Evolutionary conservation across 2,797 vertebrate genomes (phyloP).

Genomic region (Takifugu rubripes): DNA sequence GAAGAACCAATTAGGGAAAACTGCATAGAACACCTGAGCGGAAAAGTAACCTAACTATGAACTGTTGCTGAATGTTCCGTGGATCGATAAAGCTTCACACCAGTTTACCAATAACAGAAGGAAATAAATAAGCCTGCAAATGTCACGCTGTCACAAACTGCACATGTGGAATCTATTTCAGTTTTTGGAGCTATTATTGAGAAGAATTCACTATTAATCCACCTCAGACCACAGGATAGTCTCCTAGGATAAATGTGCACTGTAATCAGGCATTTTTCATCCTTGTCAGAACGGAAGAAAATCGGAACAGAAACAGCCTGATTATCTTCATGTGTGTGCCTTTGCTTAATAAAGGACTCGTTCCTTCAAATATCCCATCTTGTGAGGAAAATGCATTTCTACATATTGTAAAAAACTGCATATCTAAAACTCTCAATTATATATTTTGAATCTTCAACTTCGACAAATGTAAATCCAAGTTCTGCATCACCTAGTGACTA

Average conservation of each 20-base stretch:
- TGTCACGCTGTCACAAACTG: slow-evolving; percentile 2
- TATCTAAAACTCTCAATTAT: not conserved
- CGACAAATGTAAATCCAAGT: not conserved
- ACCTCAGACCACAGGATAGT: no score
- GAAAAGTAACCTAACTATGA: slow-evolving; percentile 17
- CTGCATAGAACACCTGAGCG: slow-evolving; percentile 4
- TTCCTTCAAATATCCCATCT: slow-evolving; percentile 17
- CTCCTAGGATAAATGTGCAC: no score
- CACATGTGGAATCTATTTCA: no score
- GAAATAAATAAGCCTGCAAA: slow-evolving; percentile 10
- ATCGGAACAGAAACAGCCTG: no score
- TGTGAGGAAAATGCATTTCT: slow-evolving; percentile 3
- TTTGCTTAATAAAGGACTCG: slow-evolving; percentile 5
- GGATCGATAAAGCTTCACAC: slow-evolving; percentile 36
- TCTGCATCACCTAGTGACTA: not conserved
- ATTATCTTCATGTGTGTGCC: not conserved
- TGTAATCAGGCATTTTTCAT: no score
- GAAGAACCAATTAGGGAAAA: slow-evolving; percentile 10
- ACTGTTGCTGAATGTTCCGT: slow-evolving; percentile 2
- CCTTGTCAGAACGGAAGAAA: no score
- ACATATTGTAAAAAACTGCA: no score
- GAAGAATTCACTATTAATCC: no score
- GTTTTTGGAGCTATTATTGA: no score
- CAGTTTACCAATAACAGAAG: slow-evolving; percentile 22
- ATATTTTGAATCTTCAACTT: slow-evolving; percentile 7